phyloP scores from a whole-genome alignment of 1,140 invertebrate species.

The Panagrolaimus sp. region DNA sequence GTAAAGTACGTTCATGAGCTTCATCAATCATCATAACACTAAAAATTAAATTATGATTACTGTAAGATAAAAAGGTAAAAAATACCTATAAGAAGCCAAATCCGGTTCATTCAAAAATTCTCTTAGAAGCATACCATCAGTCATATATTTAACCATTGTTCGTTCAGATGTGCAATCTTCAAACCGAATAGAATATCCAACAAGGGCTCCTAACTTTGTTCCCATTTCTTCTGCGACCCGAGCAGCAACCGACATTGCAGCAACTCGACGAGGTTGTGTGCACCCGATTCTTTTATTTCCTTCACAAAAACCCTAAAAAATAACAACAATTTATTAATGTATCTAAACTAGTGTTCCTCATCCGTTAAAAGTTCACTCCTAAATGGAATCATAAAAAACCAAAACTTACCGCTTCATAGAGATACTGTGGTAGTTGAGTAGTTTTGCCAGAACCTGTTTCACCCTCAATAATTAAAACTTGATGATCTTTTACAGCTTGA shows the following conservation, averaged over 20 bases:
- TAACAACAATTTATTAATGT: background rate
- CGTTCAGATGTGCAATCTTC: constrained; percentile 75
- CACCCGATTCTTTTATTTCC: constrained; percentile 75
- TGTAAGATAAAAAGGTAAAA: constrained; percentile 13
- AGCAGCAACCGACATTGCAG: constrained; percentile 73
- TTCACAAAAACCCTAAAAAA: constrained; percentile 63
- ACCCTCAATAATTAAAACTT: constrained; percentile 91
- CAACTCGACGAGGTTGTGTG: constrained; percentile 74
- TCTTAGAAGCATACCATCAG: constrained; percentile 91
- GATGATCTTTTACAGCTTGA: constrained; percentile 78
- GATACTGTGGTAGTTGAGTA: constrained; percentile 95
- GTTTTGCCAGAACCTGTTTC: constrained; percentile 74
- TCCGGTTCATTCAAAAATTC: constrained; percentile 97
- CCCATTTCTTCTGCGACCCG: constrained; percentile 71
- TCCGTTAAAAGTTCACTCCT: background rate
- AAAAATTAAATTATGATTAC: constrained; percentile 42
- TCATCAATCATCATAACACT: constrained; percentile 99
- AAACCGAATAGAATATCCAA: constrained; percentile 74
- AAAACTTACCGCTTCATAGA: constrained; percentile 78
- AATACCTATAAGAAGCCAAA: constrained; percentile 74
- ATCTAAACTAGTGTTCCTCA: constrained; percentile 17
- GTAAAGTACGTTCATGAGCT: constrained; percentile 93
- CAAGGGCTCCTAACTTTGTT: constrained; percentile 69
- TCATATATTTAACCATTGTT: constrained; percentile 93
- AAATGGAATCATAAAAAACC: constrained; percentile 23